Conservation (phyloP, 2,113 vertebrate species). For the Ochotona princeps region DNA sequence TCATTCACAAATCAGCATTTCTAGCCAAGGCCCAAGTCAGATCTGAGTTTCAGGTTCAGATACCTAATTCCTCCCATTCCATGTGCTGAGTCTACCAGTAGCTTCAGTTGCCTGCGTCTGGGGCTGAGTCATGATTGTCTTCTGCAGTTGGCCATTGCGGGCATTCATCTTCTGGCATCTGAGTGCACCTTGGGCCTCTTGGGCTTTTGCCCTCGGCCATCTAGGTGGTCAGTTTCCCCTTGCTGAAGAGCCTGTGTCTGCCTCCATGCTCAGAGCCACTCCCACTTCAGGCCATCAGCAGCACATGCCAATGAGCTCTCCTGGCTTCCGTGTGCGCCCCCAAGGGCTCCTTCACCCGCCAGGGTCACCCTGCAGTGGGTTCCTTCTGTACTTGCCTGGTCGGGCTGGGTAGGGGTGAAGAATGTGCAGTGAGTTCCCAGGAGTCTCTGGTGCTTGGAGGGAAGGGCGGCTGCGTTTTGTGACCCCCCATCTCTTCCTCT, state of each 20-base stretch:
- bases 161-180: conserved; percentile 38
- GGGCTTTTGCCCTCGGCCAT: not conserved
- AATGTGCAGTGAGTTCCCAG: not conserved
- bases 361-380: no score
- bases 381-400: not conserved
- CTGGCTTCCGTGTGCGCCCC: no score
- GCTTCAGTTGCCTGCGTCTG: conserved; percentile 26
- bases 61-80: conserved; percentile 54
- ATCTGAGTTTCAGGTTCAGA: conserved; percentile 58
- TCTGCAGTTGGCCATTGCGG: conserved; percentile 8
- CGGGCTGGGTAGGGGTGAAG: not conserved
- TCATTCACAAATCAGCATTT: conserved; percentile 60
- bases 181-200: conserved; percentile 41
- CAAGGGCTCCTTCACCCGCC: no score
- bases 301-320: not conserved
- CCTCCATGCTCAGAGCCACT: not conserved
- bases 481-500: not conserved
- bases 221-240: not conserved
- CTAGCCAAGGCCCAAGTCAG: conserved; percentile 36
- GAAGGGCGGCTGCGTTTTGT: not conserved
- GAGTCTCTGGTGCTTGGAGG: not conserved
- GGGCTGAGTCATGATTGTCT: conserved; percentile 40
- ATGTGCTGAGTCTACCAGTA: conserved; percentile 20
- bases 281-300: not conserved
- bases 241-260: not conserved